Base-by-base conservation (phyloP, 35 echinoderm and acorn worm species). In the Anneissia japonica region DNA sequence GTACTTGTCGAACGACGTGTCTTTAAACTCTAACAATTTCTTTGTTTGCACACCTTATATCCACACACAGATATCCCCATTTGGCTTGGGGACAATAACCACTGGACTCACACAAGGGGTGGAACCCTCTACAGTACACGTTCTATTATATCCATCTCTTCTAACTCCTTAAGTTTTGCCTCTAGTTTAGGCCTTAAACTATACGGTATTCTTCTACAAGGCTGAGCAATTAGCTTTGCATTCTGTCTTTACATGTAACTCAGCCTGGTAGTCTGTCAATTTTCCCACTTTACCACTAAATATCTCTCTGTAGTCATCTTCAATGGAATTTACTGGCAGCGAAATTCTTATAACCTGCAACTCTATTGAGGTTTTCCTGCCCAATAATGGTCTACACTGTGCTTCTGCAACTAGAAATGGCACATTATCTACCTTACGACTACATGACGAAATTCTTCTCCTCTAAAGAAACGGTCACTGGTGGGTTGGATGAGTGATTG, bases 31-130 rank as follows among this genome's bases (percentile, higher is more conserved):
- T 55, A 13, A n/a, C n/a, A 1, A 88, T 74, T 2, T 21, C 46
- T 38, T 34, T 12, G 38, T 88, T 81, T 40, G 78, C 86, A 6
- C 23, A 2, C 16, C 86, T 64, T 51, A 82, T 88, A 36, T 88
- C 77, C 5, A 33, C 37, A 76, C 84, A 86, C 28, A 86, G 5
- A 87, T 32, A 5, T 77, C 13, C 0, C 31, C 75, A 77, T 34
- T 77, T 13, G 17, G 17, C 56, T 80, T 80, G 17, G 77, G 39
- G 2, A 87, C 86, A n/a, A n/a, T n/a, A 34, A 87, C 40, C 2
- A 80, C 86, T 21, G 78, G 30, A 76, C 37, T 46, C 36, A 80
- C 4, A 87, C 86, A 87, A 6, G 30, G 38, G 3, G 86, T 80
- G 79, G 86, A 14, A 30, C 83, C 83, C 31, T 72, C 28, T 35